Base-by-base conservation (phyloP, 1,140 invertebrate genomes). In the Camponotus pennsylvanicus region DNA sequence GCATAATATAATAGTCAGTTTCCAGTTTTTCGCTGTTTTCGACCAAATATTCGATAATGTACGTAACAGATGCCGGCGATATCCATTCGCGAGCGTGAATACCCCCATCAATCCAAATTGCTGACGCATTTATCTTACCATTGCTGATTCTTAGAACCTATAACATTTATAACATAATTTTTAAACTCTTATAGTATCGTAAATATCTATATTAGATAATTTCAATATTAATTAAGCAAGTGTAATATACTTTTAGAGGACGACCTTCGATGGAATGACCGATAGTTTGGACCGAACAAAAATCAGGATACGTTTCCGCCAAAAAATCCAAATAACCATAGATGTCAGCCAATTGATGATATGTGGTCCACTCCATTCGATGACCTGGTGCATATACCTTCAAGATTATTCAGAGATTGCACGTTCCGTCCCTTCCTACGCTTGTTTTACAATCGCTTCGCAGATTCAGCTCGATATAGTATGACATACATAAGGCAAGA, bases 61-160 rank as follows among this genome's bases (percentile, higher is more conserved):
- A 97, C 27, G 96, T 95, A 11, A 96, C 96, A 0, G 95, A 93
- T 0, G 98, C 97, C 8, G 97, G 97, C 0, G 97, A 96, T 57
- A 98, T 97, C 98, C 98, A 98, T 95, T 98, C 97, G 77, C 97
- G 95, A 1, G 97, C 96, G 90, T 97, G 97, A 69, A 97, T 97
- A 27, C 96, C 97, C 80, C 96, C 97, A 92, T 97, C 97, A 71
- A 97, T 95, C 96, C 94, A 96, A 59, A 95, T 95, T 45, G 94
- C 95, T 13, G 95, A 94, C n/a, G 92, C 93, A 8, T 91, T 89
- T 73, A 89, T 59, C 9, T 90, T 85, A 6, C 94, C 94, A 27
- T 94, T 94, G 63, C 97, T 97, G 52, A 98, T 97, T 83, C 97
- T 96, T 42, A 96, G 84, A 21, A 97, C 93, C 96, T 96, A 52